Evolutionary conservation across 2,888 invertebrate genomes (phyloP), one percentile per base, ranked within the genome.

Genomic region (Cryptocephalus moraei): DNA sequence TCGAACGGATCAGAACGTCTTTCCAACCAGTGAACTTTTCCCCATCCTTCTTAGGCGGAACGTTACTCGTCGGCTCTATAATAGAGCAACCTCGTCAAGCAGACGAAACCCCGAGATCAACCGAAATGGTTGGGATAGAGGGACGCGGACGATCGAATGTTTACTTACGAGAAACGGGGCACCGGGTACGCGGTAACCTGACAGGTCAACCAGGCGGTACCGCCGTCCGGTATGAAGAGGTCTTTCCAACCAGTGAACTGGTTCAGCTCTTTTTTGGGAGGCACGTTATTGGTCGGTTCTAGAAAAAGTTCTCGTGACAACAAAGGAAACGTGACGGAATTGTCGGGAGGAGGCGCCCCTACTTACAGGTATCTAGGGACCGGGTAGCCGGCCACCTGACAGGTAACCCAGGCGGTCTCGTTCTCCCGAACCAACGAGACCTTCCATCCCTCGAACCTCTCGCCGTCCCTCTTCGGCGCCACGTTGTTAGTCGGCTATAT

Each of bases 101-200:
- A 22, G 3, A 6, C 22, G 22, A 22, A 22, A 22, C 22, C 22
- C 22, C 22, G 22, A 22, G 22, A 2, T 2, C 22, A 6, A 22
- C 22, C 22, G 22, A n/a, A 31, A 40, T 31, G 22, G 4, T 40
- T 40, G 12, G 40, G 40, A 40, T 40, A 40, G 40, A 11, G 31
- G 22, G 40, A 12, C 12, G 31, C 10, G 2, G 22, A 13, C 40
- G 40, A 12, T 11, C 10, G 2, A 6, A 13, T 13, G 40, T 10
- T 11, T 11, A 57, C 56, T 55, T 56, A 56, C 56, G 54, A 41
- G 39, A 52, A 77, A 54, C 71, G 63, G 52, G 84, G 84, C 53
- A 77, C 78, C 50, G 84, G 84, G 66, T 74, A 83, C 62, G 79
- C 81, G 65, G 80, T 78, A 55, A 81, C 77, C 66, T 80, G 79